Evolutionary conservation across 2,888 invertebrate species (phyloP), one percentile per base, ranked within the genome.

Genomic region (Morpho helenor): DNA sequence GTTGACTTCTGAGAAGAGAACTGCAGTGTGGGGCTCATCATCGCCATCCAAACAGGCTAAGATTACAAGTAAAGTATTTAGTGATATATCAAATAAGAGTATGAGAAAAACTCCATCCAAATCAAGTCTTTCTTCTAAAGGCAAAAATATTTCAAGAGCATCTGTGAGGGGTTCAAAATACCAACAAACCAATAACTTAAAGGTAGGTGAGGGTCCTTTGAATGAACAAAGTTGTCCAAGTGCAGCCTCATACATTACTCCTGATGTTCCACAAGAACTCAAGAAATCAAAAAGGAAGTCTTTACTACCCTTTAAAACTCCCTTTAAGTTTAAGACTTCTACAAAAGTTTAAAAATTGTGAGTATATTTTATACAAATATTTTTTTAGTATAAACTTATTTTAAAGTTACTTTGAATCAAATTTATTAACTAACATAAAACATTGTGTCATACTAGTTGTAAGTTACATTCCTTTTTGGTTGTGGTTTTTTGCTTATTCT

Each of bases 21-120:
- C 74, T 40, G 75, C 80, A 3, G 75, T 76, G 70, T 84, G 85
- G 80, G 71, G 66, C 45, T 82, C 85, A 47, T 84, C 86, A 0
- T 90, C 89, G 0, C 91, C 91, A 0, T 82, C 87, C 2, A 89
- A 90, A 63, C 88, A 84, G 62, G 81, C 85, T 7, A 87, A 80
- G 66, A 68, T 78, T 4, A 66, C 67, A 16, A 80, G 79, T 53
- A 77, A 72, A 60, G 69, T 82, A 53, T 82, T 86, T 59, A 70
- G 73, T 61, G 86, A 87, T 57, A 76, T 88, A 22, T 85, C 82
- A 7, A 86, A 87, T 63, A 74, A 64, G 9, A 74, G 71, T 42
- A 74, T 87, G 5, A 80, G 74, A 60, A 87, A 87, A 70, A 86
- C 87, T 48, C 88, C 89, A 43, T 89, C 89, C 0, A 89, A 88